Conservation (phyloP, 2,113 vertebrate genomes). For the Pseudois nayaur region DNA sequence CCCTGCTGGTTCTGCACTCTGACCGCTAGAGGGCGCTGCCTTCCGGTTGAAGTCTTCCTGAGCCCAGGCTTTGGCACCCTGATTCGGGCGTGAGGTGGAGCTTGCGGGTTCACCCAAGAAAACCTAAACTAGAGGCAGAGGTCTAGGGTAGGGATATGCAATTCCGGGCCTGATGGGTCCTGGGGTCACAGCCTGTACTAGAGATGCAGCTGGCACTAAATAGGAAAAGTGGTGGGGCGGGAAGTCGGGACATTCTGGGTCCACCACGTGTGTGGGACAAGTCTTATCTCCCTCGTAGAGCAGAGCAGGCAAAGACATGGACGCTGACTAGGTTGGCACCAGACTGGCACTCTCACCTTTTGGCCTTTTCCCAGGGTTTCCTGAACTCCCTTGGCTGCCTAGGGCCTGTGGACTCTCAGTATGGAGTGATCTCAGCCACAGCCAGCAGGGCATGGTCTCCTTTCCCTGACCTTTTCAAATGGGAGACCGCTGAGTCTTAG, state of each 20-base stretch:
- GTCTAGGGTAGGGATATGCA: neutral
- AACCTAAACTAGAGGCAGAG: neutral
- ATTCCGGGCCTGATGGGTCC: neutral
- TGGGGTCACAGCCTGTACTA: neutral
- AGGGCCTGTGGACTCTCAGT: neutral
- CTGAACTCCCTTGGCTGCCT: neutral
- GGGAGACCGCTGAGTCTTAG: neutral
- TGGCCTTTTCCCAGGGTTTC: neutral
- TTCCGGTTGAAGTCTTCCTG: neutral
- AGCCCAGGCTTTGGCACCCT: rapidly evolving
- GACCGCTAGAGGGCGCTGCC: slow-evolving; percentile 47
- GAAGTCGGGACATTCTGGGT: neutral
- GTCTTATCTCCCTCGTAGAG: neutral
- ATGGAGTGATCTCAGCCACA: neutral
- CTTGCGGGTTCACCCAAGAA: rapidly evolving
- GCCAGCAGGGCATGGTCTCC: neutral
- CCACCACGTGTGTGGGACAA: rapidly evolving
- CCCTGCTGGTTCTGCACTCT: neutral
- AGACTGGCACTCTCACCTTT: neutral
- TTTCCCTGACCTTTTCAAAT: neutral
- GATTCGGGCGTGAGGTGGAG: rapidly evolving
- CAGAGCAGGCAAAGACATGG: neutral
- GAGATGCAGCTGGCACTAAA: neutral
- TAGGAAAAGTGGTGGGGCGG: neutral
- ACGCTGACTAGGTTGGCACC: neutral